Conservation (phyloP, 1,140 invertebrate species). For the Brachystomella parvula region DNA sequence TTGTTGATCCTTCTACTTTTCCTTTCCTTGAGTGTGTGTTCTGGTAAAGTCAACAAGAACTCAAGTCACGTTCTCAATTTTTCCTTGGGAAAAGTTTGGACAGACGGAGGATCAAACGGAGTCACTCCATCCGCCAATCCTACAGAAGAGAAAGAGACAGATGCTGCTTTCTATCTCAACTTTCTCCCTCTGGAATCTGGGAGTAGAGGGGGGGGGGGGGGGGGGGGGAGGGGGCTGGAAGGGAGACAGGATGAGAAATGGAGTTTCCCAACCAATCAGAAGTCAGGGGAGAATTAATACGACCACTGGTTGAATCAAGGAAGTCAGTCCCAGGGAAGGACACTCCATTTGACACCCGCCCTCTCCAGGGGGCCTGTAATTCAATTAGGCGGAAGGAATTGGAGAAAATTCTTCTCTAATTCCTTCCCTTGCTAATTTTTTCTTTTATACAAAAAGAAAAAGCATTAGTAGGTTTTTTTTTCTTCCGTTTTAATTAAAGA, state of each 20-base stretch:
- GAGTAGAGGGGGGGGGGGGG: too few relatives aligned
- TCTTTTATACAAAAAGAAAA: neutral
- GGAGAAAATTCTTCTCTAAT: neutral
- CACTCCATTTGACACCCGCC: neutral
- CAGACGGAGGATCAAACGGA: neutral
- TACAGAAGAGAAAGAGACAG: neutral
- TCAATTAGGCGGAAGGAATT: neutral
- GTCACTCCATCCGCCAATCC: neutral
- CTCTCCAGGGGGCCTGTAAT: neutral
- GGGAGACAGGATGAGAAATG: too few relatives aligned
- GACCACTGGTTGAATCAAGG: constrained; percentile 3
- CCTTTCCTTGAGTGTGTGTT: too few relatives aligned
- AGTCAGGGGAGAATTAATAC: neutral
- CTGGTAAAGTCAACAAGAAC: neutral
- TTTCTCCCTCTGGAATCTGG: too few relatives aligned
- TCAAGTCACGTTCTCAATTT: neutral
- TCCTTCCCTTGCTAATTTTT: neutral
- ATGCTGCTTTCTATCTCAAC: too few relatives aligned
- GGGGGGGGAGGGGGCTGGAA: too few relatives aligned
- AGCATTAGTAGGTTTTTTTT: neutral
- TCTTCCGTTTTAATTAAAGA: constrained; percentile 9
- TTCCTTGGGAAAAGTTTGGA: neutral
- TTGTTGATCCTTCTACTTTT: constrained; percentile 11
- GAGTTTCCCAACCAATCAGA: neutral
- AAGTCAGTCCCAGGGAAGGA: neutral